Evolutionary conservation across 2,797 vertebrate genomes (phyloP).

Genomic region (Tachyglossus aculeatus): DNA sequence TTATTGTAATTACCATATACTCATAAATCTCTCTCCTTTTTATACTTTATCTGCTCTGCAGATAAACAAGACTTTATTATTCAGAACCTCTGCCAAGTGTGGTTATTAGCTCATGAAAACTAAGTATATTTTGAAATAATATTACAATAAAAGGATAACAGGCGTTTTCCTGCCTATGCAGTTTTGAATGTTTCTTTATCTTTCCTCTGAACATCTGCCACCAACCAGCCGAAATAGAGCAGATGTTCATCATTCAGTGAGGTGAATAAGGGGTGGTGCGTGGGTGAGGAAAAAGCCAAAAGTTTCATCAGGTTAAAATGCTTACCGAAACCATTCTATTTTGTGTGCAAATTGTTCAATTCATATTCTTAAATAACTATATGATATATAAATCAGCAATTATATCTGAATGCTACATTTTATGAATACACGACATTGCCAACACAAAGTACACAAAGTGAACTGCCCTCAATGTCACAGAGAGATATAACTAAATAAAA

Average conservation of each 20-base stretch:
- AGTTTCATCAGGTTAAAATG: conserved; percentile 34
- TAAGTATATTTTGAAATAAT: background rate
- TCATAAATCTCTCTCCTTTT: conserved; percentile 5
- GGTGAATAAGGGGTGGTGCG: conserved; percentile 45
- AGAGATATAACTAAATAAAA: too few species aligned
- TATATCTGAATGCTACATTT: too few species aligned
- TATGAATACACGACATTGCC: too few species aligned
- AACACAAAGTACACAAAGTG: too few species aligned
- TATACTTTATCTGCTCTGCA: background rate
- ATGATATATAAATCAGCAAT: too few species aligned
- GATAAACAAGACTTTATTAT: background rate
- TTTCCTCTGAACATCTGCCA: conserved; percentile 50
- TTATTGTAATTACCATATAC: too few species aligned
- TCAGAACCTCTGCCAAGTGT: background rate
- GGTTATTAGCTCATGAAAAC: background rate
- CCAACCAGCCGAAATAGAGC: conserved; percentile 50
- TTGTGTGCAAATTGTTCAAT: conserved; percentile 31
- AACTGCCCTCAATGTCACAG: too few species aligned
- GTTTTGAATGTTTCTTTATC: conserved; percentile 42
- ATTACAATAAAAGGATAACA: conserved; percentile 30
- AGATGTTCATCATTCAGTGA: conserved; percentile 65
- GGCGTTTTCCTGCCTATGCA: conserved; percentile 29
- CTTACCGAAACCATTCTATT: conserved; percentile 4
- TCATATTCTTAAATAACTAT: conserved; percentile 5
- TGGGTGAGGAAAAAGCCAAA: conserved; percentile 37